Evolutionary conservation across 1,140 invertebrate species (phyloP), one percentile per base, ranked within the genome.

Genomic region (Dryas iulia): DNA sequence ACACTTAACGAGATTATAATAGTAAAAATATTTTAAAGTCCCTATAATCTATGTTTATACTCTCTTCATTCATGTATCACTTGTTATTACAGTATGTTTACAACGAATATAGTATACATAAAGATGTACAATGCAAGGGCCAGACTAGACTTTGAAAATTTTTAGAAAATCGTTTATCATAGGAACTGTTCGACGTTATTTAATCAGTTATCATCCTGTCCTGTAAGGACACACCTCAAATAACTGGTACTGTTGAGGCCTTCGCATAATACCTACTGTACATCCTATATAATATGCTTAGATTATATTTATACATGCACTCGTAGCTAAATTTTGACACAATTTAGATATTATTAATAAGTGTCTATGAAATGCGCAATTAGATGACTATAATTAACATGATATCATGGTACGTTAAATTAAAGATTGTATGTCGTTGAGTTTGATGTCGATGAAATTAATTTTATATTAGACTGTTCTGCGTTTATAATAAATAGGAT

Each of bases 281-380:
- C 61, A 65, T 59, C 56, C 61, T 70, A 60, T 52, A 39, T 25
- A 53, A 56, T 71, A 69, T 67, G 57, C 59, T 76, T 76, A 76
- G 70, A 72, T 72, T 58, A 69, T 68, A 76, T 70, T 72, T 70
- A 71, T 71, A 77, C 66, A 77, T 84, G 87, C 87, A 90, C 86
- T 76, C 24, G 83, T 90, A 90, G 86, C 71, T 81, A 87, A 84
- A 81, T 81, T 83, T 83, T 78, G 71, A 82, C 87, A 89, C 87
- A 64, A 85, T 69, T 82, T 82, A 84, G 82, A 68, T 78, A 52
- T 66, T 74, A 72, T 47, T 54, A 73, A 76, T 81, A 78, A 47
- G 39, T 47, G 39, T 47, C 39, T 81, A 82, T 76, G 71, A 83
- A 82, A 82, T 78, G 77, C 83, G 83, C 79, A 81, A 84, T 81